phyloP scores from a whole-genome alignment of 2,888 invertebrate genomes.

The Xanthorhoe designata region DNA sequence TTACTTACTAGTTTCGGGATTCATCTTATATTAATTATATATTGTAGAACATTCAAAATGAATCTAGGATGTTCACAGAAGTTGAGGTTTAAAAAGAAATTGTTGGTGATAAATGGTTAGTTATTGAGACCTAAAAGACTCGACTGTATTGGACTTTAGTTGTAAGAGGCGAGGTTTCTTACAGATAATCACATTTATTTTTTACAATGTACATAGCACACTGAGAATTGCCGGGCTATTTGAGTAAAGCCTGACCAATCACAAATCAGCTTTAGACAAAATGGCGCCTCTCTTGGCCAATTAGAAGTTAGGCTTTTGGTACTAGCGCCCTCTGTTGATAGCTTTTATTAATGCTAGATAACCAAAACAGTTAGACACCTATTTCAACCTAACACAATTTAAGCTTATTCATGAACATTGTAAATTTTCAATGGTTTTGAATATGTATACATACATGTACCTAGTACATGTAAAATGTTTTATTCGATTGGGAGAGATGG shows the following conservation, averaged over 20 bases:
- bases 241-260: not conserved
- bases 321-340: not conserved
- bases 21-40: not conserved
- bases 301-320: not conserved
- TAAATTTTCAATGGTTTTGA: not conserved
- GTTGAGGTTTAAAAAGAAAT: not conserved
- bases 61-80: not conserved
- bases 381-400: not conserved
- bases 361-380: slow-evolving; percentile 8
- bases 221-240: slow-evolving; percentile 2
- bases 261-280: not conserved
- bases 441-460: too few species aligned
- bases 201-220: not conserved
- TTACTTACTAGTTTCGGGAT: not conserved
- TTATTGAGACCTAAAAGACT: slow-evolving; percentile 24
- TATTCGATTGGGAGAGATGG: not conserved
- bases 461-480: too few species aligned
- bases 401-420: not conserved
- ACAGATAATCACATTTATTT: slow-evolving; percentile 12
- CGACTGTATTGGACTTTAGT: slow-evolving; percentile 20
- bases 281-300: not conserved
- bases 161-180: slow-evolving; percentile 4
- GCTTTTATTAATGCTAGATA: slow-evolving; percentile 20
- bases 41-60: slow-evolving; percentile 3
- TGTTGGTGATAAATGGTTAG: slow-evolving; percentile 21